These are phyloP conservation scores for Ornithoptera alexandrae DNA, from an alignment of 2,888 invertebrate species.

Conservation along the genomic window DNA sequence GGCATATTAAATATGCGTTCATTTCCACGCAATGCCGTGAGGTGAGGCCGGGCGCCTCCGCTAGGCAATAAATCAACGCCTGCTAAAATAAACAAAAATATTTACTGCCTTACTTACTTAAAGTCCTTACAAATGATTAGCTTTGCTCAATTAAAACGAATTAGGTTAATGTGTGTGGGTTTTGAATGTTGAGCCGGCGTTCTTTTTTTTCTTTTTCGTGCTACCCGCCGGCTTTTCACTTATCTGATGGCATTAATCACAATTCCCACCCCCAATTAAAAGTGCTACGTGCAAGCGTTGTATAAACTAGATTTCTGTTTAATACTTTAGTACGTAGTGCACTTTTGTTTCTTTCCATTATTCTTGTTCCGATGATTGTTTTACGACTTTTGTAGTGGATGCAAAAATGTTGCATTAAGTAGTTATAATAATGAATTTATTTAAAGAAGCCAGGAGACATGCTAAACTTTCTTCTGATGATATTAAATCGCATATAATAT, in stretches of 20 bases:
- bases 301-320: slow-evolving; percentile 53
- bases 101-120: slow-evolving; percentile 52
- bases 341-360: slow-evolving; percentile 42
- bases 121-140: slow-evolving; percentile 73
- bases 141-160: slow-evolving; percentile 74
- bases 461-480: too few species aligned
- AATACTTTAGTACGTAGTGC: slow-evolving; percentile 57
- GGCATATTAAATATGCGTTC: slow-evolving; percentile 32
- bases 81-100: slow-evolving; percentile 50
- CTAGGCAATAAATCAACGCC: slow-evolving; percentile 59
- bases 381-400: slow-evolving; percentile 56
- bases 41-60: slow-evolving; percentile 49
- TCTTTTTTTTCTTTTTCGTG: slow-evolving; percentile 59
- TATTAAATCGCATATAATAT: too few species aligned
- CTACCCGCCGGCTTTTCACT: slow-evolving; percentile 51
- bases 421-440: neutral
- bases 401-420: slow-evolving; percentile 35
- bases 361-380: slow-evolving; percentile 60
- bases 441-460: too few species aligned
- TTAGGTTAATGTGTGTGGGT: slow-evolving; percentile 78
- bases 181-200: slow-evolving; percentile 54
- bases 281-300: slow-evolving; percentile 54
- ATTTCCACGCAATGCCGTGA: slow-evolving; percentile 52
- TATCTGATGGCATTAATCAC: slow-evolving; percentile 78
- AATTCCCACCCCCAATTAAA: slow-evolving; percentile 78